These are phyloP conservation scores for Lamprologus ornatipinnis DNA, from an alignment of 2,113 vertebrate species.

Conservation along the genomic window DNA sequence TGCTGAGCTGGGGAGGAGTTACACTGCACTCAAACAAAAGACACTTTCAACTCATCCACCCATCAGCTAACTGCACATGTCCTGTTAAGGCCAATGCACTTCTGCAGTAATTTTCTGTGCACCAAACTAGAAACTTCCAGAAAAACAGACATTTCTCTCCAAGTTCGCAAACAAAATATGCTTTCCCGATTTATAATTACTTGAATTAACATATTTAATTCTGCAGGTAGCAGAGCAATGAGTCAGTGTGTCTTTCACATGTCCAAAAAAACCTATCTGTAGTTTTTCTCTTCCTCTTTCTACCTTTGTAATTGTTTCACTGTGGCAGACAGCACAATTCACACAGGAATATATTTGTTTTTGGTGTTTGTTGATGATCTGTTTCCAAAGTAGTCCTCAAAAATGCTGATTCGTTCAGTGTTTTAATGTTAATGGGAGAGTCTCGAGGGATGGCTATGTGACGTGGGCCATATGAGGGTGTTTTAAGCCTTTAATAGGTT, in stretches of 20 bases:
- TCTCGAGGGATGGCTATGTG: background rate
- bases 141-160: background rate
- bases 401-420: background rate
- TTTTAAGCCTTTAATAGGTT: background rate
- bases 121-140: background rate
- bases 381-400: background rate
- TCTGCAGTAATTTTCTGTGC: background rate
- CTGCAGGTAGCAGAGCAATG: background rate
- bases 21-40: conserved; percentile 23
- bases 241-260: background rate
- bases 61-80: background rate
- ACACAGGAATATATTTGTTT: background rate
- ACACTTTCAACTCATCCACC: conserved; percentile 10
- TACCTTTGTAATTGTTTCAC: background rate
- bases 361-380: background rate
- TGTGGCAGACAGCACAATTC: background rate
- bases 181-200: fast-evolving
- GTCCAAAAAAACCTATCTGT: background rate
- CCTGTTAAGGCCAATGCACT: background rate
- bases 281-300: background rate
- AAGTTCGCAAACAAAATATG: background rate
- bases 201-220: background rate
- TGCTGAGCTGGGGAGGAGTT: conserved; percentile 43
- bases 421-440: background rate
- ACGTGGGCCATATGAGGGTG: background rate